Evolutionary conservation across 2,888 invertebrate genomes (phyloP), one percentile per base, ranked within the genome.

Genomic region (Habroteleia sp.): DNA sequence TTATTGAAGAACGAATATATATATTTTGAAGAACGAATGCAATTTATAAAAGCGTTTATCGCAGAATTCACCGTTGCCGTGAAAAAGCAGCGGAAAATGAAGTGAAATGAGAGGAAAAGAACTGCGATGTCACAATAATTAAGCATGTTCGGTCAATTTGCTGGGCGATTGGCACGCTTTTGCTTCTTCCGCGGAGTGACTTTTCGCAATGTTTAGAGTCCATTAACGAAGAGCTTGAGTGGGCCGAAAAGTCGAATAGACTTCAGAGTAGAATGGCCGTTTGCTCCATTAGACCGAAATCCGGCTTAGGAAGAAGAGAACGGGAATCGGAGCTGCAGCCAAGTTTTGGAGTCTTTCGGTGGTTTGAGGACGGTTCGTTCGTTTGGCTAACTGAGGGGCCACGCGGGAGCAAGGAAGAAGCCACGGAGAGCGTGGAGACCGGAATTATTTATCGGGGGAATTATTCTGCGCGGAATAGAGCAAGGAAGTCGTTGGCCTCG

Each of bases 221-320:
- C 82, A 83, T 82, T 82, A 82, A 78, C 79, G 60, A 63, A 54
- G 37, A 27, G 16, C 41, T 52, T 41, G 81, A 79, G 79, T 74
- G 74, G 80, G 72, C 78, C 77, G 77, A 78, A 77, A 79, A 69
- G 44, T 52, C 71, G 62, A 69, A 68, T 54, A 72, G 63, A 35
- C 46, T 54, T 11, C 69, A 62, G 56, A 44, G 75, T 35, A 75
- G 73, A 81, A 83, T 82, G 79, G 80, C 80, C 78, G 78, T 76
- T 81, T 81, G 83, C 80, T 78, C 84, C 84, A 84, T 84, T 84
- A 84, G 81, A 79, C 79, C 69, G 69, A 79, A 82, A 82, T 81
- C 79, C 81, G 80, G 80, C 83, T 84, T 82, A 83, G 78, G 74
- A 77, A 74, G 66, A 60, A 62, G 58, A 42, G 63, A 58, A 33